Evolutionary conservation across 2,888 invertebrate genomes (phyloP).

Genomic region (Synanthedon andrenaeformis): DNA sequence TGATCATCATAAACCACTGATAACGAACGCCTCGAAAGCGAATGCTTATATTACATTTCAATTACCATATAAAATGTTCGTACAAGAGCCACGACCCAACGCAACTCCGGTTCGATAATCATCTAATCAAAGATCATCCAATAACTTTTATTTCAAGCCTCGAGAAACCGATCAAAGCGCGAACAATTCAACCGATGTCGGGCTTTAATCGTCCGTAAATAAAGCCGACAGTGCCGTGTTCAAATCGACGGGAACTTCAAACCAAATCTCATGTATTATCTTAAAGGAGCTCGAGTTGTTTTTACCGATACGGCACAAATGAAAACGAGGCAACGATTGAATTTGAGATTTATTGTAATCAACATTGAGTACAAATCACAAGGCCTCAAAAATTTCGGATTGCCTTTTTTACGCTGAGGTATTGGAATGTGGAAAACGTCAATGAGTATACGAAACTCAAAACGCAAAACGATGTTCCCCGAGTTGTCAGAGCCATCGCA

Average conservation of each 20-base stretch:
- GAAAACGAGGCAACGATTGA: constrained; percentile 20
- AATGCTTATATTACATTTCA: constrained; percentile 64
- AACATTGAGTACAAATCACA: constrained; percentile 20
- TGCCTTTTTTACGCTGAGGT: not conserved
- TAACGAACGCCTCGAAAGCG: constrained; percentile 47
- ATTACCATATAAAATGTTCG: constrained; percentile 66
- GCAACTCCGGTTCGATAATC: constrained; percentile 61
- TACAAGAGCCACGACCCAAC: constrained; percentile 46
- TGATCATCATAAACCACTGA: constrained; percentile 42
- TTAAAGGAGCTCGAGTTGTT: constrained; percentile 31
- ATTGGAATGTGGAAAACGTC: constrained; percentile 31
- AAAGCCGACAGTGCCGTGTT: constrained; percentile 31
- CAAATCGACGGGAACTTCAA: constrained; percentile 30
- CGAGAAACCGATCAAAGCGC: constrained; percentile 28
- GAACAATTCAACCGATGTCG: constrained; percentile 18
- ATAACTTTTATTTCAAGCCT: constrained; percentile 53
- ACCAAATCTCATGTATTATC: constrained; percentile 53
- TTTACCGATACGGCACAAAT: constrained; percentile 36
- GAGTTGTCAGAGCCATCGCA: constrained; percentile 31
- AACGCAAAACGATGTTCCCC: constrained; percentile 43
- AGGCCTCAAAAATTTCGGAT: constrained; percentile 4
- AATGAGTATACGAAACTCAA: constrained; percentile 47
- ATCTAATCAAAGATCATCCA: constrained; percentile 67
- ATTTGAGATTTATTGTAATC: constrained; percentile 26
- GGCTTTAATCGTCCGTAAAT: constrained; percentile 22